These are phyloP conservation scores for Caenorhabditis inopinata DNA, from an alignment of 1,140 invertebrate species.

Conservation along the genomic window DNA sequence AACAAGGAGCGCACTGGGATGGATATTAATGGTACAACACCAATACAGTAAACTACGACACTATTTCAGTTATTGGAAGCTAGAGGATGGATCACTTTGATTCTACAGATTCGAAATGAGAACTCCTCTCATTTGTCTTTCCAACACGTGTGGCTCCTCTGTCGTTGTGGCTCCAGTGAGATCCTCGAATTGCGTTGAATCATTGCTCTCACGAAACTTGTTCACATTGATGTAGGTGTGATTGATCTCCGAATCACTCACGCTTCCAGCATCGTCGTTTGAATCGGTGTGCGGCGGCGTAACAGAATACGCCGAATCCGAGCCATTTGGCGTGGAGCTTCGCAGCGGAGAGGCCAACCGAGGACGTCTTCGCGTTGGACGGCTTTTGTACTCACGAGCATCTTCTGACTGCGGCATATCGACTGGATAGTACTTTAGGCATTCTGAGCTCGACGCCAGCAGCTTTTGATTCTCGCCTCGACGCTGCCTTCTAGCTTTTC, in stretches of 20 bases:
- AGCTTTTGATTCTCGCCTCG: constrained; percentile 1
- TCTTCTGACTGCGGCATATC: constrained; percentile 40
- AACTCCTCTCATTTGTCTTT: constrained; percentile 1
- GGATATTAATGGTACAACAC: too few species aligned
- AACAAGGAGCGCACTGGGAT: too few species aligned
- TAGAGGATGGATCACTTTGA: too few species aligned
- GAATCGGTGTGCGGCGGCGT: constrained; percentile 47
- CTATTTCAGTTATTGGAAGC: too few species aligned
- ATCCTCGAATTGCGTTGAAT: constrained; percentile 49
- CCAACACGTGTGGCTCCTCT: not conserved
- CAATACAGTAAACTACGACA: too few species aligned
- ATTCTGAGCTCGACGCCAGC: constrained; percentile 33
- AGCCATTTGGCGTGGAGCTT: constrained; percentile 47
- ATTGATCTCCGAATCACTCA: constrained; percentile 35
- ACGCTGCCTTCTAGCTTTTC: not conserved
- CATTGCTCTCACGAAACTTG: not conserved
- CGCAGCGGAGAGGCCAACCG: not conserved
- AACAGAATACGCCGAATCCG: constrained; percentile 44
- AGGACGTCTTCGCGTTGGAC: not conserved
- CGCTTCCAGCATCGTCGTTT: constrained; percentile 8
- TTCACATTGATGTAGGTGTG: constrained; percentile 51
- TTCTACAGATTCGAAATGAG: constrained; percentile 35
- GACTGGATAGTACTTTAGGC: constrained; percentile 51
- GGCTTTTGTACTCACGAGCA: too few species aligned
- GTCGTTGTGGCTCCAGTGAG: constrained; percentile 2